phyloP scores from a whole-genome alignment of 2,888 invertebrate species.

The Drosophila cognata region DNA sequence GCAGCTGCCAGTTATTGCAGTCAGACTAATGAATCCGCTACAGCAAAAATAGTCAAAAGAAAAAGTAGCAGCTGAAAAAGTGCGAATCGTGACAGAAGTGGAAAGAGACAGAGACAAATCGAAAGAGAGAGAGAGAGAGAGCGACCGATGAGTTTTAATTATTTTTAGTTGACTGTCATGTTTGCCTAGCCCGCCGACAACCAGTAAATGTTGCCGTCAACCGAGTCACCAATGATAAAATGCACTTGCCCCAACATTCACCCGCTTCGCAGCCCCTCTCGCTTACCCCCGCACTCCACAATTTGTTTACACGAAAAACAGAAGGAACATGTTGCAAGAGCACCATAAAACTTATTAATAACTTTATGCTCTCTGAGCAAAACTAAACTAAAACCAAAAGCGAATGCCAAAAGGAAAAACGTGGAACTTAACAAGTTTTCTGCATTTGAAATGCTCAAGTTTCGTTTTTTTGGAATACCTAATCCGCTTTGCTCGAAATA shows the following conservation, averaged over 20 bases:
- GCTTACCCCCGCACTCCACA: neutral
- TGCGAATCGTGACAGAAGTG: slow-evolving; percentile 11
- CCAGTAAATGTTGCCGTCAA: slow-evolving; percentile 75
- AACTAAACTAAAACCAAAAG: slow-evolving; percentile 44
- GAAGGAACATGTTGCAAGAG: slow-evolving; percentile 35
- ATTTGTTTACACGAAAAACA: slow-evolving; percentile 41
- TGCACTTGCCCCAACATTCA: slow-evolving; percentile 45
- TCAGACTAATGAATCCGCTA: slow-evolving; percentile 75
- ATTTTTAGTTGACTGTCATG: slow-evolving; percentile 65
- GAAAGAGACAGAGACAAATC: neutral
- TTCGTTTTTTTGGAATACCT: slow-evolving; percentile 6
- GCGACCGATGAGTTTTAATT: slow-evolving; percentile 65
- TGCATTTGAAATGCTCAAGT: slow-evolving; percentile 46
- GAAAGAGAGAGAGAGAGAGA: slow-evolving; percentile 8
- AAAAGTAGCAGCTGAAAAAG: neutral
- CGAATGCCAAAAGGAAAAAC: slow-evolving; percentile 3
- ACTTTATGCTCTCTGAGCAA: slow-evolving; percentile 68
- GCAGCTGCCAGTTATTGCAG: slow-evolving; percentile 65
- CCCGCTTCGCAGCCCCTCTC: neutral
- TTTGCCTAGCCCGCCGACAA: slow-evolving; percentile 50
- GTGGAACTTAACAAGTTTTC: slow-evolving; percentile 49
- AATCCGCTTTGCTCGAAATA: slow-evolving; percentile 67
- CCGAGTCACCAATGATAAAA: slow-evolving; percentile 68
- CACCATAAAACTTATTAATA: slow-evolving; percentile 72
- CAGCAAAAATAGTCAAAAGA: slow-evolving; percentile 16